Evolutionary conservation across 2,797 vertebrate species (phyloP).

Genomic region (Sorex maritimensis): DNA sequence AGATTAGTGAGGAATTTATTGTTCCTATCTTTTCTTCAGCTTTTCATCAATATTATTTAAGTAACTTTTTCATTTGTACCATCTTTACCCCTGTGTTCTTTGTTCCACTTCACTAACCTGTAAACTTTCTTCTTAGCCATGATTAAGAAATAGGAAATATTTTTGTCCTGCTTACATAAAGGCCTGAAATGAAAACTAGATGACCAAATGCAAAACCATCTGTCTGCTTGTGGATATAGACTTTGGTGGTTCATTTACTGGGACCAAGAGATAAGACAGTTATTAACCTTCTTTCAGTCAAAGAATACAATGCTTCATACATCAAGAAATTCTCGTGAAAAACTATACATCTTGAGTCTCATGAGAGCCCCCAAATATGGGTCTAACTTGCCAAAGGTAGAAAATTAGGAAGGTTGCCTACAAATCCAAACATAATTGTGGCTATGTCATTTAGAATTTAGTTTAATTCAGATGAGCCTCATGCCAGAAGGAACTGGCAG

Average conservation of each 20-base stretch:
- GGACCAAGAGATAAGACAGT: not conserved
- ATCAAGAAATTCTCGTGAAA: not conserved
- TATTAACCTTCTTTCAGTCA: not conserved
- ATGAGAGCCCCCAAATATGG: not conserved
- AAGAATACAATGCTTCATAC: not conserved
- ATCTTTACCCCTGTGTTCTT: not conserved
- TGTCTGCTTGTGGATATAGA: not conserved
- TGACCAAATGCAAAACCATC: not conserved
- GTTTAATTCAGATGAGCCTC: not conserved
- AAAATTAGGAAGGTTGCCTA: not conserved
- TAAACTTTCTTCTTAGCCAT: not conserved
- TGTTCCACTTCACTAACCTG: not conserved
- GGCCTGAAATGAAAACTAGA: not conserved
- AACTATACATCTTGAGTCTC: not conserved
- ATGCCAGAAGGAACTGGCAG: too few relatives aligned
- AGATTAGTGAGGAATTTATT: not conserved
- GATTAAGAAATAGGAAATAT: not conserved
- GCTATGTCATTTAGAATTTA: not conserved
- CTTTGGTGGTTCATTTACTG: not conserved
- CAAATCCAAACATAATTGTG: not conserved
- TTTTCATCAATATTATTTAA: not conserved
- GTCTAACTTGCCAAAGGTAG: not conserved
- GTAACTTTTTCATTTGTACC: not conserved
- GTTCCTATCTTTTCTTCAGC: not conserved
- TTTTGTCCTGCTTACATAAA: not conserved